Conservation (phyloP, 2,797 vertebrate genomes). For the Acrossocheilus fasciatus region DNA sequence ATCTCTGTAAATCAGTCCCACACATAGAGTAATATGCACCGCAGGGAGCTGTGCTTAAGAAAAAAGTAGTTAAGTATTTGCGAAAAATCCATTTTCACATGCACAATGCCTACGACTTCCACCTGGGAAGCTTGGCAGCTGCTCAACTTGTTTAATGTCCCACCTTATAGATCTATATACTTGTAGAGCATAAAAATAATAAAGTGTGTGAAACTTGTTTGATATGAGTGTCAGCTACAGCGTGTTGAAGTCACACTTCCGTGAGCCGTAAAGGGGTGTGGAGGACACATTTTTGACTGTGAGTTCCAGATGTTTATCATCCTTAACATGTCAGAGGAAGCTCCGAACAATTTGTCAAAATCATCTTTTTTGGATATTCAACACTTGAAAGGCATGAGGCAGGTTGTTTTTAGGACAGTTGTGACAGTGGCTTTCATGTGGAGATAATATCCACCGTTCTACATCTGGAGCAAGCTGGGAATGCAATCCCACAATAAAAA, state of each 20-base stretch:
- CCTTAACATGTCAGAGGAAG: slow-evolving; percentile 68
- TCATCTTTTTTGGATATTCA: slow-evolving; percentile 64
- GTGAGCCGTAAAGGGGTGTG: slow-evolving; percentile 34
- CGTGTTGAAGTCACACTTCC: slow-evolving; percentile 47
- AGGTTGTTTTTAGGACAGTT: slow-evolving; percentile 49
- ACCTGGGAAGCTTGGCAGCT: slow-evolving; percentile 50
- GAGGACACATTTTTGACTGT: slow-evolving; percentile 41
- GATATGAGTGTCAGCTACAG: slow-evolving; percentile 44
- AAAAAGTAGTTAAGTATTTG: slow-evolving; percentile 47
- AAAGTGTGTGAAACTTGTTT: slow-evolving; percentile 45
- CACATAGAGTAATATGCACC: slow-evolving; percentile 44
- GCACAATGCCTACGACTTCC: slow-evolving; percentile 35
- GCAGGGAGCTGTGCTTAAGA: slow-evolving; percentile 38
- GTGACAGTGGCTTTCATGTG: slow-evolving; percentile 38
- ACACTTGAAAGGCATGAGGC: slow-evolving; percentile 67
- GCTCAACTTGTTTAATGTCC: slow-evolving; percentile 47
- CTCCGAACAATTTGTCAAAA: slow-evolving; percentile 76
- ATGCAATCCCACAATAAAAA: slow-evolving; percentile 49
- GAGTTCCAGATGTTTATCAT: slow-evolving; percentile 74
- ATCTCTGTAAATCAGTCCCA: slow-evolving; percentile 41
- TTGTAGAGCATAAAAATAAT: slow-evolving; percentile 50
- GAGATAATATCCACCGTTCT: slow-evolving; percentile 51
- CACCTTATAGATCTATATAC: slow-evolving; percentile 31
- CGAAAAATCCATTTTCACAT: slow-evolving; percentile 53
- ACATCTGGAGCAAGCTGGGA: slow-evolving; percentile 34